Percentiles rank a stretch among this genome's conserved stretches.
These are phyloP conservation scores for Macropus fuliginosus DNA, from an alignment of 2,797 vertebrate species.

Conservation along the genomic window DNA sequence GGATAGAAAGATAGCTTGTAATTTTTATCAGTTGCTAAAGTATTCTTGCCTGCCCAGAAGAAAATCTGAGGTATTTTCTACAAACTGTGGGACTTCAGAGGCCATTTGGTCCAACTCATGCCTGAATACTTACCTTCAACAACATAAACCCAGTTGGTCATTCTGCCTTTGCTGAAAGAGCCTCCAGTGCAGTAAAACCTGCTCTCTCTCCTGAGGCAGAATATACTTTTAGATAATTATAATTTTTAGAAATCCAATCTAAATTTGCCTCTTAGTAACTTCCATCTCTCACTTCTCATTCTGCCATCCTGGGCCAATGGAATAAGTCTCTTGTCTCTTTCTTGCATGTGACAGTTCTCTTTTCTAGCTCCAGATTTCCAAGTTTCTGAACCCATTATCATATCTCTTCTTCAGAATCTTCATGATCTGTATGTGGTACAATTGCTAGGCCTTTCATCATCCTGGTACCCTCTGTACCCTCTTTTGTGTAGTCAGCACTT, in stretches of 20 bases:
- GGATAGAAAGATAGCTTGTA: constrained; percentile 21
- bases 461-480: no score
- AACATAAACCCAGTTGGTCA: not conserved
- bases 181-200: not conserved
- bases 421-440: no score
- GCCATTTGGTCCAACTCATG: no score
- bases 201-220: not conserved
- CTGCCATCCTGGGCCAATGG: not conserved
- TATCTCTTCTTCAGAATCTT: not conserved
- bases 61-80: constrained; percentile 35
- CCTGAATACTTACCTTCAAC: no score
- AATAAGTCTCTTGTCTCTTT: not conserved
- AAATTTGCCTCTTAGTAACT: not conserved
- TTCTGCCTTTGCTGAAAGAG: not conserved
- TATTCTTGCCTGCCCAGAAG: constrained; percentile 10
- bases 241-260: not conserved
- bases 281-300: not conserved
- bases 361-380: not conserved
- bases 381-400: not conserved
- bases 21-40: constrained; percentile 33
- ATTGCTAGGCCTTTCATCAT: no score
- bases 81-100: not conserved
- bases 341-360: not conserved
- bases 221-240: not conserved
- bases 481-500: not conserved